These are phyloP conservation scores for Erithacus rubecula DNA, from an alignment of 2,797 vertebrate genomes.

Conservation along the genomic window DNA sequence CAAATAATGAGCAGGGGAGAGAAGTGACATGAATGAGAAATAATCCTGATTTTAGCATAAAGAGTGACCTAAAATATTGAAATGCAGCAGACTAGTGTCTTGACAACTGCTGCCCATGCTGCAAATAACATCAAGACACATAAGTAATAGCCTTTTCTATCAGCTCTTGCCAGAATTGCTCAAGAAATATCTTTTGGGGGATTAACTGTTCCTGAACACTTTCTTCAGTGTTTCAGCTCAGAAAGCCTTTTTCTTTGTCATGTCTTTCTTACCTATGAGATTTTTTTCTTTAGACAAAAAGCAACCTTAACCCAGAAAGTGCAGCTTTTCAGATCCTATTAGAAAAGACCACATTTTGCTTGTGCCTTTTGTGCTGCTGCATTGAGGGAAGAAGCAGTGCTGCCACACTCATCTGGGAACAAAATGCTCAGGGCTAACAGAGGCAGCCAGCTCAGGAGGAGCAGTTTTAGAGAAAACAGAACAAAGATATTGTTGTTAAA, in stretches of 20 bases:
- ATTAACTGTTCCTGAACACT: conserved; percentile 60
- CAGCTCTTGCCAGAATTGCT: conserved; percentile 13
- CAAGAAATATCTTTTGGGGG: conserved; percentile 12
- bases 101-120: not conserved
- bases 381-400: not conserved
- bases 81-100: not conserved
- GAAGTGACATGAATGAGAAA: not conserved
- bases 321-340: not conserved
- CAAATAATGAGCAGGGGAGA: not conserved
- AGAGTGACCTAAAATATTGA: not conserved
- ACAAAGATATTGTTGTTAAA: not conserved
- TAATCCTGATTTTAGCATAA: not conserved
- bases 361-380: not conserved
- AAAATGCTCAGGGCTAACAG: not conserved
- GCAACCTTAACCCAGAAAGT: not conserved
- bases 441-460: not conserved
- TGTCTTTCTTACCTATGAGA: not conserved
- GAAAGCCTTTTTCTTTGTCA: not conserved
- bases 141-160: not conserved
- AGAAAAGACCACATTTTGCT: not conserved
- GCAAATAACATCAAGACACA: conserved; percentile 1
- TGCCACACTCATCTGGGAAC: not conserved
- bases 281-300: not conserved
- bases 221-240: not conserved
- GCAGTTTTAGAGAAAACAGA: not conserved